These are phyloP conservation scores for Drosophila athabasca DNA, from an alignment of 1,140 invertebrate species.

Conservation along the genomic window DNA sequence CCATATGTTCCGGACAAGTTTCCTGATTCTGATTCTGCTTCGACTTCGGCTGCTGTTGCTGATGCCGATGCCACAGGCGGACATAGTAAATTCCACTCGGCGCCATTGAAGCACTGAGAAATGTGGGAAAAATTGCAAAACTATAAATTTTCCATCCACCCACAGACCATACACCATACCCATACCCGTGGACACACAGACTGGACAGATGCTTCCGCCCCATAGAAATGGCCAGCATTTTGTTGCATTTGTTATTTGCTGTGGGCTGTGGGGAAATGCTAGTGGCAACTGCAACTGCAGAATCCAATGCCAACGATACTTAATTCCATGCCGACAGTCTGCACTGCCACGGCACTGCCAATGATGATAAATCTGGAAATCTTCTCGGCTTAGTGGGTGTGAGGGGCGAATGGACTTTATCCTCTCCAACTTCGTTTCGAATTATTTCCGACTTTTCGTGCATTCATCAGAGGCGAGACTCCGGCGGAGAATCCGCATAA, in stretches of 20 bases:
- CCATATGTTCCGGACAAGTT: constrained; percentile 59
- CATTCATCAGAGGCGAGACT: neutral
- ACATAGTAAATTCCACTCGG: constrained; percentile 58
- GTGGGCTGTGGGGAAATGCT: constrained; percentile 10
- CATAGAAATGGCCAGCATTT: constrained; percentile 10
- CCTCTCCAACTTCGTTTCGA: constrained; percentile 37
- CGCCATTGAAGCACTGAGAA: constrained; percentile 67
- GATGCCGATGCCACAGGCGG: too few species aligned
- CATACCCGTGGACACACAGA: constrained; percentile 8
- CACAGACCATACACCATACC: constrained; percentile 20
- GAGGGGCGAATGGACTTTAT: constrained; percentile 27
- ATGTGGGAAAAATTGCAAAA: constrained; percentile 80
- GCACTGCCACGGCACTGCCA: constrained; percentile 64
- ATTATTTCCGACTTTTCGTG: constrained; percentile 8
- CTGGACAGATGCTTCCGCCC: constrained; percentile 6
- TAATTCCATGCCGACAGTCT: constrained; percentile 71
- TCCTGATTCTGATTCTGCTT: constrained; percentile 10
- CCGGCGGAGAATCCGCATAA: neutral
- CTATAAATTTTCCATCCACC: constrained; percentile 67
- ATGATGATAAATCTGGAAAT: constrained; percentile 80
- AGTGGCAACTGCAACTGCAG: constrained; percentile 24
- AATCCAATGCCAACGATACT: constrained; percentile 62
- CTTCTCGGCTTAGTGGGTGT: constrained; percentile 67
- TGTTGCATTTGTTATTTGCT: constrained; percentile 1
- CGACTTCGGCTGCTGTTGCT: neutral